Base-by-base conservation (phyloP, 2,888 invertebrate species). In the Diplolepis rosae region DNA sequence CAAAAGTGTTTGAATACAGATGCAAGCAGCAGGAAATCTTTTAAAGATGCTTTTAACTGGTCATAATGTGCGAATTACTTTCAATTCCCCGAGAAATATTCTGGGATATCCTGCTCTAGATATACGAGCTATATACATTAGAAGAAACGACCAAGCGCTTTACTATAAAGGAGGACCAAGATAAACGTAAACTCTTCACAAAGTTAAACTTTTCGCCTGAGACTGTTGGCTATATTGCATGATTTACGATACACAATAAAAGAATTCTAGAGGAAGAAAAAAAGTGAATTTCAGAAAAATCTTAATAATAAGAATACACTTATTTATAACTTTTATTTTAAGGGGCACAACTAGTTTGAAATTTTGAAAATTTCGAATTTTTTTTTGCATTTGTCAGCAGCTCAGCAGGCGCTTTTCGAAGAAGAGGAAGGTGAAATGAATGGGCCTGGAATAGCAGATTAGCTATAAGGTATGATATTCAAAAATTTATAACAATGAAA, bases 101-200 rank as follows among this genome's bases (percentile, higher is more conserved):
- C 35, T 32, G 32, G 35, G 32, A 35, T 32, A 18, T 11, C 18
- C 22, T 1, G 9, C 32, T 56, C 32, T 32, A 15, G 32, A 56
- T 56, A 32, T 56, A 35, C 32, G 56, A 15, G 50, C 32, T 30
- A 30, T 32, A 54, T 56, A 56, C 22, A 56, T 56, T 11, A 11
- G 13, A 35, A 56, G 56, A 35, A 66, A 67, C 67, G 52, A 35
- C 50, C 48, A 73, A 76, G 73, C 71, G 72, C 73, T 72, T 76
- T 73, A 73, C 72, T 39, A 52, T 35, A 68, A 68, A 73, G 79
- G 75, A 79, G 73, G 72, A 75, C 74, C 73, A 52, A 75, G 75
- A 77, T 77, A 78, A 80, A 75, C 73, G 73, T 74, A 79, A 79
- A 79, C 77, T 76, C 79, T n/a, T n/a, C 71, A 73, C 72, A 68